Evolutionary conservation across 2,797 vertebrate genomes (phyloP).

Genomic region (Gymnoscopelus microlampas): DNA sequence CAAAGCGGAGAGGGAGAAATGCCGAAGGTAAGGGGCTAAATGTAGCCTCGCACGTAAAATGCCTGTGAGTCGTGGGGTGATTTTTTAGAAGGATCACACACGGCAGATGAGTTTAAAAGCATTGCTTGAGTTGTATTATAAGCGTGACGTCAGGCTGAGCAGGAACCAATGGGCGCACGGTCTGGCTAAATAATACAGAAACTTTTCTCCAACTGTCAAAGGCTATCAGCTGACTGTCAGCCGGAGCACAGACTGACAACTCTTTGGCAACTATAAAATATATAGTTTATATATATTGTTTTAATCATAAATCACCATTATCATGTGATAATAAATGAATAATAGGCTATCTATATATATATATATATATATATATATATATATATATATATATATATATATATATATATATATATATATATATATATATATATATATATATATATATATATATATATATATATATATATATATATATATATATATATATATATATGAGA

Average conservation of each 20-base stretch:
- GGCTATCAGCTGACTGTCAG: conserved; percentile 97
- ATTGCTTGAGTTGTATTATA: conserved; percentile 86
- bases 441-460: too few relatives aligned
- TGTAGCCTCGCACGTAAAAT: conserved; percentile 62
- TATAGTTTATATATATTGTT: too few relatives aligned
- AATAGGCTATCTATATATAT: too few relatives aligned
- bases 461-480: too few relatives aligned
- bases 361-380: too few relatives aligned
- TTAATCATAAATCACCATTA: too few relatives aligned
- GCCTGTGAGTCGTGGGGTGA: conserved; percentile 79
- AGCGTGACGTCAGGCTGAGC: conserved; percentile 89
- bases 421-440: too few relatives aligned
- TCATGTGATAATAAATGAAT: too few relatives aligned
- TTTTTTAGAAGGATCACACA: conserved; percentile 90
- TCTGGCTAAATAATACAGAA: conserved; percentile 88
- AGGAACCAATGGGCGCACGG: conserved; percentile 86
- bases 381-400: too few relatives aligned
- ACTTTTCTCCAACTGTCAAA: conserved; percentile 92
- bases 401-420: too few relatives aligned
- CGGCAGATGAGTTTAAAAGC: conserved; percentile 96
- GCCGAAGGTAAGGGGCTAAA: conserved; percentile 64
- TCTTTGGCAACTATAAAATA: conserved; percentile 24
- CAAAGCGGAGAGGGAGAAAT: conserved; percentile 74
- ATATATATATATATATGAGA: too few relatives aligned
- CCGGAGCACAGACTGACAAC: conserved; percentile 77